Evolutionary conservation across 2,113 vertebrate species (phyloP), one percentile per base, ranked within the genome.

Genomic region (Notarius lentiginosus): DNA sequence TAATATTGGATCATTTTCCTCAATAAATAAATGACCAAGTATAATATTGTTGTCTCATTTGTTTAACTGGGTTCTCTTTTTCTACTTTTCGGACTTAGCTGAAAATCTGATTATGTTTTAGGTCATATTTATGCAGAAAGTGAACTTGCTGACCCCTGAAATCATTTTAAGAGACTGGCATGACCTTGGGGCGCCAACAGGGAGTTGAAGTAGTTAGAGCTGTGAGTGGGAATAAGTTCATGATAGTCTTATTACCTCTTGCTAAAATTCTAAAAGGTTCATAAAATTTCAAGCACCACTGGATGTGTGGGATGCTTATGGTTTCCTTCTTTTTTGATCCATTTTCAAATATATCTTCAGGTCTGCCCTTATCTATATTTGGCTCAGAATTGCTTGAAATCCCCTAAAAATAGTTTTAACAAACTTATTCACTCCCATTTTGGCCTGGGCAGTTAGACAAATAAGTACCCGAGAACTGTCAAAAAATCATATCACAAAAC

Each of bases 131-230:
- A 41, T 41, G 41, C 4, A 41, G 41, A 8, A 77, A 79, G 84
- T 55, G 61, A 66, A 86, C 60, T 65, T 47, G 22, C 58, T 34
- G 84, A 86, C 84, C 83, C 83, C 61, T 86, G 76, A 79, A 86
- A 86, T 86, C 73, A 79, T 79, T 66, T 79, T 86, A 66, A 86
- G 75, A 79, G 75, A 66, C 84, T 30, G 82, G 49, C 20, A 27
- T 76, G 84, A 86, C 75, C 84, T 79, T 27, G 55, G 58, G 51
- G n/a, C 5, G 27, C 61, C 84, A 55, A 65, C 61, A 66, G 84
- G 84, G 84, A 79, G 47, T n/a, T 34, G n/a, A 79, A 49, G 61
- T 47, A 41, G 84, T 86, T 86, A 66, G 60, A 85, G 61, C 34
- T 61, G 55, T 4, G 30, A 84, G 83, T 61, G 30, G 41, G 41